A percentile compares a stretch with the other conserved stretches of the same genome.
phyloP scores from a whole-genome alignment of 2,797 vertebrate species.

The Masticophis lateralis region DNA sequence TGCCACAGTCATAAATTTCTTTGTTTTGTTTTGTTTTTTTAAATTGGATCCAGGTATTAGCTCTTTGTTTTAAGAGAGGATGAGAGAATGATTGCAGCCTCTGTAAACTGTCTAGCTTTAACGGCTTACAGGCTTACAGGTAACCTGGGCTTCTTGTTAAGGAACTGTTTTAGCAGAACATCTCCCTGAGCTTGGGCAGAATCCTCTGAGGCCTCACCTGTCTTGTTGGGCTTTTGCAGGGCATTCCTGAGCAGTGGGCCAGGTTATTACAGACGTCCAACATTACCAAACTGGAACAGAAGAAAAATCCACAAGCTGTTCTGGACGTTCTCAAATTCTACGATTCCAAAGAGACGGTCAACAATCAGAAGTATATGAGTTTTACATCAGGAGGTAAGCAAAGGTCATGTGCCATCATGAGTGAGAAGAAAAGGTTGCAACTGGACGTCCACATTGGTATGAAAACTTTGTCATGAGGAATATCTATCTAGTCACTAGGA shows the following conservation, averaged over 20 bases:
- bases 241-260: constrained; percentile 98
- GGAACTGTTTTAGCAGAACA: constrained; percentile 60
- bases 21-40: constrained; percentile 44
- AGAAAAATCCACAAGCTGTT: constrained; percentile 98
- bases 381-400: constrained; percentile 96
- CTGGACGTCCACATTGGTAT: background rate
- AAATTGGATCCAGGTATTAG: constrained; percentile 74
- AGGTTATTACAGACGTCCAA: constrained; percentile 95
- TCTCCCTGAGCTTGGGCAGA: background rate
- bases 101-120: constrained; percentile 65
- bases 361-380: constrained; percentile 99
- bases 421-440: no score
- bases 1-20: constrained; percentile 71
- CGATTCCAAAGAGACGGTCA: constrained; percentile 98
- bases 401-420: background rate
- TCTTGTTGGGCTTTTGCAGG: constrained; percentile 71
- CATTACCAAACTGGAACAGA: constrained; percentile 98
- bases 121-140: constrained; percentile 66
- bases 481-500: background rate
- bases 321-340: constrained; percentile 98
- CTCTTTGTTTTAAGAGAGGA: constrained; percentile 71
- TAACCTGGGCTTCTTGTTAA: constrained; percentile 73
- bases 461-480: background rate
- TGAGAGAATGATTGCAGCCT: constrained; percentile 71
- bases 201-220: constrained; percentile 52